phyloP scores from a whole-genome alignment of 2,888 invertebrate species.

The Pinctada fucata region DNA sequence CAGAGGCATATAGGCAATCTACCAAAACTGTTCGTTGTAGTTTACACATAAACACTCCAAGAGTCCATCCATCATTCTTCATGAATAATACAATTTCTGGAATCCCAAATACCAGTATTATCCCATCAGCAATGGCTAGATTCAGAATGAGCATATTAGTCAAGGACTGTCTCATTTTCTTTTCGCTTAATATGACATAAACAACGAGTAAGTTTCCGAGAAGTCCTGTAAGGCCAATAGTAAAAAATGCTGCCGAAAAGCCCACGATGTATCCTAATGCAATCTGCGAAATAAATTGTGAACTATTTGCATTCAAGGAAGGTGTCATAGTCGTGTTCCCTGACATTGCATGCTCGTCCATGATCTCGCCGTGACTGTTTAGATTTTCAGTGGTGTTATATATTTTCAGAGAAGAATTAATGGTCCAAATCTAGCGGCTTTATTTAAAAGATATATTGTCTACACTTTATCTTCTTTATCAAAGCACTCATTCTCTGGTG shows the following conservation, averaged over 20 bases:
- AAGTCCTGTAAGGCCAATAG: conserved; percentile 73
- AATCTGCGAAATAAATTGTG: not conserved
- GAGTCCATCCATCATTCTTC: conserved; percentile 52
- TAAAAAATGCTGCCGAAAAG: conserved; percentile 69
- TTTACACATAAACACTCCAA: not conserved
- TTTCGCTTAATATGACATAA: conserved; percentile 72
- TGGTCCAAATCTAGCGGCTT: too few species aligned
- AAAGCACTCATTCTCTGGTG: too few species aligned
- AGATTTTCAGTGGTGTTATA: too few species aligned
- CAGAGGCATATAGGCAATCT: not conserved
- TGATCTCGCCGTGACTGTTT: too few species aligned
- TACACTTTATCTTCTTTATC: too few species aligned
- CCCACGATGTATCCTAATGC: conserved; percentile 75
- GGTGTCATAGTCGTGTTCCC: too few species aligned
- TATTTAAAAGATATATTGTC: too few species aligned
- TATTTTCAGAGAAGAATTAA: too few species aligned
- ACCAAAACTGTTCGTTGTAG: not conserved
- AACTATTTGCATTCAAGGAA: not conserved
- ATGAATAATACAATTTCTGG: conserved; percentile 75
- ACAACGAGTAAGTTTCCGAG: conserved; percentile 75
- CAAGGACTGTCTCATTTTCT: conserved; percentile 72
- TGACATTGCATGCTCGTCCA: too few species aligned
- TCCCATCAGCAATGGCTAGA: conserved; percentile 73
- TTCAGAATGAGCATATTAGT: conserved; percentile 76
- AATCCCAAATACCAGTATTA: conserved; percentile 75